Conservation (phyloP, 2,113 vertebrate genomes). For the Nanorana parkeri region DNA sequence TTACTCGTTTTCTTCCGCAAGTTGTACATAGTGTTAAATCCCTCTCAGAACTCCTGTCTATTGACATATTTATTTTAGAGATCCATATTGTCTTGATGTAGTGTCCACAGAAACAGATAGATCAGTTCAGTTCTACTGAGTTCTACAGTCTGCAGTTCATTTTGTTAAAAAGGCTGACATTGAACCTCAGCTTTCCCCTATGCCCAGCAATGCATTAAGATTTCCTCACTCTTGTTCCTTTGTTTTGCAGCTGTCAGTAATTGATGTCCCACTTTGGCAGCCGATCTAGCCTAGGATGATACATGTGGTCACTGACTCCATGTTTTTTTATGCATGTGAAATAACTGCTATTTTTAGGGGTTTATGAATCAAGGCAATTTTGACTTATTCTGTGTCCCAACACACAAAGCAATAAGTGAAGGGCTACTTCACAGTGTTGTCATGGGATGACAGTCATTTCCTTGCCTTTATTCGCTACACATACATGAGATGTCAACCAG, state of each 20-base stretch:
- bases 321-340: slow-evolving; percentile 20
- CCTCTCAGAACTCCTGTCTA: no score
- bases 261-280: slow-evolving; percentile 28
- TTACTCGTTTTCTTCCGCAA: no score
- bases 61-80: no score
- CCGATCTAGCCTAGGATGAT: background rate
- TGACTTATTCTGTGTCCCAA: slow-evolving; percentile 28
- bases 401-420: slow-evolving; percentile 47
- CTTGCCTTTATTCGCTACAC: slow-evolving; percentile 5
- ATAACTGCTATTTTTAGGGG: slow-evolving; percentile 34
- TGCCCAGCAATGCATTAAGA: background rate
- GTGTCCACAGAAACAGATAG: no score
- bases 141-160: no score
- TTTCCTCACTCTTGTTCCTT: background rate
- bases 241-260: slow-evolving; percentile 37
- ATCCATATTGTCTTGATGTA: no score
- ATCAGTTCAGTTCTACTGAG: no score
- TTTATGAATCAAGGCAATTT: slow-evolving; percentile 45
- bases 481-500: slow-evolving; percentile 9
- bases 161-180: no score
- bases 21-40: no score
- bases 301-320: background rate
- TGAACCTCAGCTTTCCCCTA: background rate
- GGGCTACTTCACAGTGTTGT: slow-evolving; percentile 38
- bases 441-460: slow-evolving; percentile 31